Base-by-base conservation (phyloP, 2,888 invertebrate genomes). In the Anodontia alba region DNA sequence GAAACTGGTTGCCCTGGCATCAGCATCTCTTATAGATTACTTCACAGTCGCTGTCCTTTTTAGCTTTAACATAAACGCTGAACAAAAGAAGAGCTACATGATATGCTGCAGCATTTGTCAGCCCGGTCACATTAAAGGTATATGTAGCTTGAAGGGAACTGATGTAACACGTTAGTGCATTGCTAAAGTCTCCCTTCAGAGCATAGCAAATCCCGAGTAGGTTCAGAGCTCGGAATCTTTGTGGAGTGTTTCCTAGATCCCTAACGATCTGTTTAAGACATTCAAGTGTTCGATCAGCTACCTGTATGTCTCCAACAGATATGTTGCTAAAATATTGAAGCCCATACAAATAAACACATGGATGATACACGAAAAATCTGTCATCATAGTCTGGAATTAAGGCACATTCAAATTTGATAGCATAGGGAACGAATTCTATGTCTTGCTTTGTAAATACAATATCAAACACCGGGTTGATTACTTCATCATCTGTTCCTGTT, bases 351-450 rank as follows among this genome's bases (percentile, higher is more conserved):
- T 78, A 78, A 15, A 78, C 73, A 38, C 67, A 54, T 26, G 78
- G 78, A 42, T 73, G 78, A 26, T 69, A 42, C 1, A 73, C 54
- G 15, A 78, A 38, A 33, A 33, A 57, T 20, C 36, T 26, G 0
- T 76, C 71, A 10, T 33, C 36, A 26, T 68, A 46, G 10, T 49
- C 29, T 29, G 62, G 36, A 38, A 51, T 7, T n/a, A 76, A 5
- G 0, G 78, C 78, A 46, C 78, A 79, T 46, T 73, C 78, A 62
- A 62, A 74, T 33, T 74, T 38, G 5, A 79, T 3, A 5, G 78
- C 69, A n/a, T 69, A 57, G n/a, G 78, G 74, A 5, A 79, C 74
- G 36, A 51, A 66, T 43, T 43, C 7, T 7, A 46, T 23, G 46
- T 79, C 78, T 26, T 69, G 20, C 15, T 49, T 31, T 17, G 74